Base-by-base conservation (phyloP, 2,797 vertebrate species). In the Erpetoichthys calabaricus region DNA sequence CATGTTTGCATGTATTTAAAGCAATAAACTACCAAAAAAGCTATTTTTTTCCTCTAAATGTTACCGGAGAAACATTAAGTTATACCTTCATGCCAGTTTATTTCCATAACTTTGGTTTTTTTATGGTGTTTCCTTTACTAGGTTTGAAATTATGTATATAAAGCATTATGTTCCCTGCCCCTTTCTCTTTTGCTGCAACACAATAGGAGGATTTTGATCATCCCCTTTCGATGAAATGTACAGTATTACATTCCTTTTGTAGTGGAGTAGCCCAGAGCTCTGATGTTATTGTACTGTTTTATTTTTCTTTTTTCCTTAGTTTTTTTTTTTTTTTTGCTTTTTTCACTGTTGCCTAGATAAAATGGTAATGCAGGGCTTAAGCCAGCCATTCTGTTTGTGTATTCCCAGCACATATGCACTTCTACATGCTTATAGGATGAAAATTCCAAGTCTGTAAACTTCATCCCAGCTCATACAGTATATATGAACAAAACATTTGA, bases 11-110 rank as follows among this genome's bases (percentile, higher is more conserved):
- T 66, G 70, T 76, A 66, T 70, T 80, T 75, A 85, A 87, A 86
- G 79, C 68, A 82, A 78, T 70, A 80, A 79, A 74, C 75, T 82
- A 84, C 64, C 70, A 73, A 74, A 25, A 25, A 80, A 84, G 64
- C 77, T 79, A 80, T 62, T 64, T 66, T 63, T 61, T 56, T 58
- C 75, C 66, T 76, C 73, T 83, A 79, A 60, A 65, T 51, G 72
- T 69, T 64, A 61, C 68, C 75, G 73, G 69, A 76, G 57, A 77
- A 65, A 64, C 69, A 63, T 68, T 62, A 78, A 77, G 66, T 61
- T 71, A 69, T 69, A 68, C 67, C 69, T 75, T 77, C 72, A 66
- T 6, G 44, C 65, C 73, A 72, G 70, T 55, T 60, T 63, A 62
- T 66, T 73, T 43, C 69, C 65, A 63, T 79, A 82, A 77, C 62